Evolutionary conservation across 1,140 invertebrate species (phyloP).

Genomic region (Aphis craccivora): DNA sequence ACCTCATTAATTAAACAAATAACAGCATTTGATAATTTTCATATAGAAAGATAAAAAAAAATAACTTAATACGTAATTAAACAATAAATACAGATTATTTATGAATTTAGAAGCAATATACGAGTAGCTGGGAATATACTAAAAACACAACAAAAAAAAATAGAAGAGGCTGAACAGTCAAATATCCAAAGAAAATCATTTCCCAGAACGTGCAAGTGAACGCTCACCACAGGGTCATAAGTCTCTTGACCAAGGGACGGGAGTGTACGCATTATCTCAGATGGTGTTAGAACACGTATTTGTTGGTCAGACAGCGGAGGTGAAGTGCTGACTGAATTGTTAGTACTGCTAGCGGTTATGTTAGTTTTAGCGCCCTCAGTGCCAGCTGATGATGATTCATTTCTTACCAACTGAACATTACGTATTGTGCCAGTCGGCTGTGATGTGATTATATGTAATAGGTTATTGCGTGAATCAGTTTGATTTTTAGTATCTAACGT

Average conservation of each 20-base stretch:
- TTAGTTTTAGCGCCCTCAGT: constrained; percentile 64
- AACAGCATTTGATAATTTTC: not conserved
- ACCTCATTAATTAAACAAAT: constrained; percentile 7
- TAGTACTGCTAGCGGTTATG: constrained; percentile 63
- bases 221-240: constrained; percentile 72
- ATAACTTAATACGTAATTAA: not conserved
- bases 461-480: constrained; percentile 58
- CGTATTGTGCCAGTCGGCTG: constrained; percentile 58
- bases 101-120: constrained; percentile 39
- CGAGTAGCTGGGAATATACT: constrained; percentile 53
- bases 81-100: not conserved
- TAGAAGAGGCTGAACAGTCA: constrained; percentile 54
- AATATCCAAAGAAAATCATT: constrained; percentile 57
- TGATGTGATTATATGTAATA: constrained; percentile 59
- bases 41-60: not conserved
- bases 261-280: constrained; percentile 86
- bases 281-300: constrained; percentile 83
- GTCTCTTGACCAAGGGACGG: constrained; percentile 78
- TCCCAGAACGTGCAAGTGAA: constrained; percentile 60
- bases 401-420: constrained; percentile 58
- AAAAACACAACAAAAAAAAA: constrained; percentile 59
- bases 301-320: constrained; percentile 71
- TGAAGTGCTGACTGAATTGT: constrained; percentile 57
- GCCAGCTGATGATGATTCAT: constrained; percentile 55
- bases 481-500: constrained; percentile 60